Conservation (phyloP, 2,888 invertebrate genomes). For the Achlya flavicornis region DNA sequence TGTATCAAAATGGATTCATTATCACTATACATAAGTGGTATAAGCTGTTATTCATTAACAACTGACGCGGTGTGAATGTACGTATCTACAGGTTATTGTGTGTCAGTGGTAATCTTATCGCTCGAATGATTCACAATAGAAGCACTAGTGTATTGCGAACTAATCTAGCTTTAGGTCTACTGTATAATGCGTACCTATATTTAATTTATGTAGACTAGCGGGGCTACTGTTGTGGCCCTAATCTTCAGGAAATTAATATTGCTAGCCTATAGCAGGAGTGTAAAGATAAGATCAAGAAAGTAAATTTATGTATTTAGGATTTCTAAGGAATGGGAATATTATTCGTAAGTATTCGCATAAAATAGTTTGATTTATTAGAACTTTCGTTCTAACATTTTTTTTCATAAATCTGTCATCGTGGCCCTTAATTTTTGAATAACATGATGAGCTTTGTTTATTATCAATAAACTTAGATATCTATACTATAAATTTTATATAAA, state of each 20-base stretch:
- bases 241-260: slow-evolving; percentile 1
- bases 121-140: slow-evolving; percentile 35
- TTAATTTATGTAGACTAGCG: neutral
- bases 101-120: slow-evolving; percentile 39
- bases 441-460: no score
- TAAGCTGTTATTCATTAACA: slow-evolving; percentile 23
- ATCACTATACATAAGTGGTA: slow-evolving; percentile 1
- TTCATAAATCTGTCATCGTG: no score
- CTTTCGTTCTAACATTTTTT: no score
- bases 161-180: slow-evolving; percentile 10
- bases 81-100: slow-evolving; percentile 23
- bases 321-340: neutral
- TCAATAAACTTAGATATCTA: no score
- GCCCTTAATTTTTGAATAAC: no score
- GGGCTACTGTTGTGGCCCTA: neutral
- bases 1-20: neutral
- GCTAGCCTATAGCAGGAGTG: neutral
- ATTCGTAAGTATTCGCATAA: neutral
- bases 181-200: neutral
- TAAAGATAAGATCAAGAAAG: slow-evolving; percentile 1
- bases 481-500: no score
- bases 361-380: no score
- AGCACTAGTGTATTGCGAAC: slow-evolving; percentile 19
- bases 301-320: neutral
- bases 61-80: slow-evolving; percentile 18